Base-by-base conservation (phyloP, 2,888 invertebrate genomes). In the Eulithis testata region DNA sequence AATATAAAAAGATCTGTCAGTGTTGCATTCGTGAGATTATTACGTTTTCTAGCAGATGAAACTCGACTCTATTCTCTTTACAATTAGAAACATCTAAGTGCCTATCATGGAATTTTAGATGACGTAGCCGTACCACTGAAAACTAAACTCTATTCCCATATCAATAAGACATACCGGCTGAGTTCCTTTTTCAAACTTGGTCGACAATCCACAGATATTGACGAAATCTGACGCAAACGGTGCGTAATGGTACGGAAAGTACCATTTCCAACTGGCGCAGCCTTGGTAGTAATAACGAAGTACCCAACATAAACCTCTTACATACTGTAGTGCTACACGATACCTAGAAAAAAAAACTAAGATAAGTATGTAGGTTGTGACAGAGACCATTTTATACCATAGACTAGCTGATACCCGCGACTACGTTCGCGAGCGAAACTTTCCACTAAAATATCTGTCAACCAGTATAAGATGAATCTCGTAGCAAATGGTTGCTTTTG, bases 251-350 rank as follows among this genome's bases (percentile, higher is more conserved):
- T 98, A 99, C 0, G 99, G 99, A 90, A 98, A 99, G 93, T 99
- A 99, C 99, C 99, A 99, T 91, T 99, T 98, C 99, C 99, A 99
- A 14, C 98, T 98, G 44, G 98, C 97, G 92, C 99, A 99, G 60
- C 99, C 99, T 95, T 99, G 99, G 92, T 99, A 99, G 91, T 99
- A 99, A 92, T 99, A 99, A 75, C 97, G 96, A 37, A 99, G 93
- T 63, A 99, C 99, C 99, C 99, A 99, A 90, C 98, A 98, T 57
- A 99, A 94, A 0, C 99, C 99, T 59, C 97, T 95, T 3, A 99
- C 98, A 92, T 99, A 99, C 83, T 99, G 98, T 56, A 97, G 93
- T 3, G 98, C 98, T 49, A 99, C 99, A 76, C 96, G 96, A 85
- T 97, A 96, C 75, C 95, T 95, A 73, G 0, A 43, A 3, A n/a